phyloP scores from a whole-genome alignment of 2,797 vertebrate species.

The Sparidentex hasta region DNA sequence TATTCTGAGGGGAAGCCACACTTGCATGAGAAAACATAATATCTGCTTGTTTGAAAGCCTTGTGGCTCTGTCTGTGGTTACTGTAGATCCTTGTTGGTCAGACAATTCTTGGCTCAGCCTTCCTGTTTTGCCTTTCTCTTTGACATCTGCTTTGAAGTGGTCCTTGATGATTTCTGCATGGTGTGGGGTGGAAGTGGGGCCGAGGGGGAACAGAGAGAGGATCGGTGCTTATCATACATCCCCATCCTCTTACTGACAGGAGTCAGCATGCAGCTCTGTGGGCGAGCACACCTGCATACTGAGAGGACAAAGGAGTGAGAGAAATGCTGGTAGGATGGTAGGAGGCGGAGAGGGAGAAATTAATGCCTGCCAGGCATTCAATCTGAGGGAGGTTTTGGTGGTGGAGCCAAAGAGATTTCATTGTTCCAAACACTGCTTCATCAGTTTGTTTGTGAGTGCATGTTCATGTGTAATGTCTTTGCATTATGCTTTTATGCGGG shows the following conservation, averaged over 20 bases:
- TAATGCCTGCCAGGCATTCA: slow-evolving; percentile 71
- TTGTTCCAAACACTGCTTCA: slow-evolving; percentile 71
- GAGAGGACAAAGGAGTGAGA: slow-evolving; percentile 63
- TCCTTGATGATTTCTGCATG: slow-evolving; percentile 55
- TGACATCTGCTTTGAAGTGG: slow-evolving; percentile 58
- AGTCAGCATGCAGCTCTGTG: slow-evolving; percentile 74
- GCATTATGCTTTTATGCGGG: slow-evolving; percentile 44
- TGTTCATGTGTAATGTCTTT: slow-evolving; percentile 44
- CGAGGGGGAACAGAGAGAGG: slow-evolving; percentile 48
- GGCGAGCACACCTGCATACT: slow-evolving; percentile 77
- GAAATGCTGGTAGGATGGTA: slow-evolving; percentile 52
- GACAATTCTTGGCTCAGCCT: slow-evolving; percentile 10
- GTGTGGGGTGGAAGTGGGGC: slow-evolving; percentile 37
- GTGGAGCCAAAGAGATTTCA: slow-evolving; percentile 67
- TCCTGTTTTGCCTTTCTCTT: slow-evolving; percentile 30
- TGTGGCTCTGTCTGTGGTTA: slow-evolving; percentile 30
- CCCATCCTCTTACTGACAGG: slow-evolving; percentile 70
- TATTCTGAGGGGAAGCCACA: slow-evolving; percentile 13
- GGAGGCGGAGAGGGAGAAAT: slow-evolving; percentile 65
- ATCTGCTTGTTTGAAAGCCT: slow-evolving; percentile 18
- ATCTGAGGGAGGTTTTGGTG: slow-evolving; percentile 69
- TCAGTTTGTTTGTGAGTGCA: slow-evolving; percentile 46
- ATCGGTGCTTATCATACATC: slow-evolving; percentile 71
- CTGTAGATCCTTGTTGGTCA: slow-evolving; percentile 25
- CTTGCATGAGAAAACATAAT: slow-evolving; percentile 8